Percentiles rank a stretch among this genome's conserved stretches.
These are phyloP conservation scores for Gobio gobio DNA, from an alignment of 2,113 vertebrate genomes.

Conservation along the genomic window DNA sequence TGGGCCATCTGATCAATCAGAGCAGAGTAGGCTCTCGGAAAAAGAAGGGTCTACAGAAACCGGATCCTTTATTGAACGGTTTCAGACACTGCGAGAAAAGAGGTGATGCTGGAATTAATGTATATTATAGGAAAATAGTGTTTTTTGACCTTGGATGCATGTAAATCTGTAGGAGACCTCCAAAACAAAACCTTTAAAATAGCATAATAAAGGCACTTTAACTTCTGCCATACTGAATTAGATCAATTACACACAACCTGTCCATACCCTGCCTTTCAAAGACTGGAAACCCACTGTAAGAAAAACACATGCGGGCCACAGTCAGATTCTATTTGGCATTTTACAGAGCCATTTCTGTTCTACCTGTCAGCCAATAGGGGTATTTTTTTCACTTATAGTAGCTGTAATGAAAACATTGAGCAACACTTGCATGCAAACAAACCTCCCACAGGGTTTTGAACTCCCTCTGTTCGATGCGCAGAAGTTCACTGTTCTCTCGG, in stretches of 20 bases:
- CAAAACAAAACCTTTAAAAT: too few species aligned
- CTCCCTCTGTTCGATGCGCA: constrained; percentile 97
- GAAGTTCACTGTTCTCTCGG: constrained; percentile 91
- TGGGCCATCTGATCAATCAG: too few species aligned
- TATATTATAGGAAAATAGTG: too few species aligned
- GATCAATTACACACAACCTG: neutral
- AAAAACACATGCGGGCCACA: neutral
- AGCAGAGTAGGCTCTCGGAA: too few species aligned
- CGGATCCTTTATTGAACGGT: too few species aligned
- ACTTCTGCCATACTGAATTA: neutral
- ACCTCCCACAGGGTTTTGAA: constrained; percentile 99
- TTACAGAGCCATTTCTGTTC: neutral
- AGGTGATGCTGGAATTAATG: too few species aligned
- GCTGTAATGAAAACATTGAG: neutral
- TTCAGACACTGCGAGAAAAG: too few species aligned
- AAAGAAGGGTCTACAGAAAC: too few species aligned
- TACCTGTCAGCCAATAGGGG: neutral
- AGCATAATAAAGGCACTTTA: too few species aligned
- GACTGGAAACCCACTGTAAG: neutral
- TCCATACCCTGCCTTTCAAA: neutral
- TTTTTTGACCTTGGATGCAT: too few species aligned
- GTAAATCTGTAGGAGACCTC: too few species aligned
- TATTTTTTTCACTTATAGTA: neutral
- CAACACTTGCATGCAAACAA: constrained; percentile 53
- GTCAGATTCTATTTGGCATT: neutral